phyloP scores from a whole-genome alignment of 2,888 invertebrate genomes.

The Lobophora halterata region DNA sequence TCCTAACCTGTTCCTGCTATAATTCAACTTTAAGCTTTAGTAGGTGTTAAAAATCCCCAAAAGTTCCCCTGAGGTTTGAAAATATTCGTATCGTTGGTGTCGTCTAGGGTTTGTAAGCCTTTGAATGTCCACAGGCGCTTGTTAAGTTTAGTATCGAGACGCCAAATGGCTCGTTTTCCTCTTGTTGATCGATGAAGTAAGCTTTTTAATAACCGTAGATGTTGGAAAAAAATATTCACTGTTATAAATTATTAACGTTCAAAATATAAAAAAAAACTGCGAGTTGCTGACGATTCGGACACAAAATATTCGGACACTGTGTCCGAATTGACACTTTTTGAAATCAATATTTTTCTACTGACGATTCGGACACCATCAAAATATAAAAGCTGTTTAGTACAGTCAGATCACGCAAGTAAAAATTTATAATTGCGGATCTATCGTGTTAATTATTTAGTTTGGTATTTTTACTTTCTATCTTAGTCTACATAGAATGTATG shows the following conservation, averaged over 20 bases:
- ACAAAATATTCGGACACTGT: too few species aligned
- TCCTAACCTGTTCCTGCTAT: constrained; percentile 21
- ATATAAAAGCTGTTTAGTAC: constrained; percentile 1
- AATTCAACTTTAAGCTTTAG: constrained; percentile 29
- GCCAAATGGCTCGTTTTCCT: background rate
- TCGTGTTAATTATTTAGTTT: too few species aligned
- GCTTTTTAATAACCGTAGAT: too few species aligned
- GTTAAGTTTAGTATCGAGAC: constrained; percentile 5
- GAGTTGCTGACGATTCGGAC: too few species aligned
- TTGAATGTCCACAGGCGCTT: constrained; percentile 15
- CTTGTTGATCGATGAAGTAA: too few species aligned
- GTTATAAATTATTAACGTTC: too few species aligned
- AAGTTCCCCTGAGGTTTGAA: constrained; percentile 22
- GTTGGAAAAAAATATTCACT: too few species aligned
- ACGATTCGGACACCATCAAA: background rate
- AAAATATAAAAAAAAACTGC: too few species aligned
- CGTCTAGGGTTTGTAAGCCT: constrained; percentile 17
- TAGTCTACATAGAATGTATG: background rate
- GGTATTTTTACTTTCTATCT: too few species aligned
- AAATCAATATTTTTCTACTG: background rate
- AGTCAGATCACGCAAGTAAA: too few species aligned
- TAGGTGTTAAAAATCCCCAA: constrained; percentile 30
- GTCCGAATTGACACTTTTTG: too few species aligned
- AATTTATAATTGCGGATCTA: too few species aligned
- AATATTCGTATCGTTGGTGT: constrained; percentile 19